phyloP scores from a whole-genome alignment of 2,888 invertebrate genomes.

The Oxystoma pomonae region DNA sequence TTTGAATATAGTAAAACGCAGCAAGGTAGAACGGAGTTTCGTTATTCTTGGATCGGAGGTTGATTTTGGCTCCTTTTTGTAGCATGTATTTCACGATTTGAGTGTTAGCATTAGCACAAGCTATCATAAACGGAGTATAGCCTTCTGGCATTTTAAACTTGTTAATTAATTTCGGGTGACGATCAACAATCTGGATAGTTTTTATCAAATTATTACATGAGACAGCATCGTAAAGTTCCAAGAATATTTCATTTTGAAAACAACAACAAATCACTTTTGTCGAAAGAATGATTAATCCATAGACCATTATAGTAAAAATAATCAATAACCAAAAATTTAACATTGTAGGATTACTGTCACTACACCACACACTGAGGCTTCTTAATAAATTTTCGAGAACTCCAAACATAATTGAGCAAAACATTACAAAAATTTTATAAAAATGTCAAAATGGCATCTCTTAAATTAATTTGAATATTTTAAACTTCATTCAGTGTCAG shows the following conservation, averaged over 20 bases:
- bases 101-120: slow-evolving; percentile 37
- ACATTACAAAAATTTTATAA: slow-evolving; percentile 3
- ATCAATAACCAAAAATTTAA: slow-evolving; percentile 9
- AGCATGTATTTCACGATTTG: slow-evolving; percentile 38
- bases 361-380: slow-evolving; percentile 9
- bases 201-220: slow-evolving; percentile 23
- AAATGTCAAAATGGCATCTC: slow-evolving; percentile 7
- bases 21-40: slow-evolving; percentile 41
- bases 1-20: slow-evolving; percentile 33
- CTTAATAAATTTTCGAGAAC: no score
- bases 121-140: slow-evolving; percentile 35
- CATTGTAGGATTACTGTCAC: slow-evolving; percentile 2
- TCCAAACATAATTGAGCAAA: slow-evolving; percentile 10
- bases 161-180: slow-evolving; percentile 29
- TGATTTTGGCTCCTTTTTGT: slow-evolving; percentile 33
- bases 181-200: slow-evolving; percentile 26
- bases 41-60: slow-evolving; percentile 30
- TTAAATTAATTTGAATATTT: no score
- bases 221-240: slow-evolving; percentile 21
- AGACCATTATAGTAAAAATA: slow-evolving; percentile 3
- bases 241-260: slow-evolving; percentile 2
- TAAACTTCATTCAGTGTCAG: no score
- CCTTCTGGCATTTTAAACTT: slow-evolving; percentile 26
- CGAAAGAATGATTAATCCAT: slow-evolving; percentile 2
- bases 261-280: slow-evolving; percentile 1